Evolutionary conservation across 2,888 invertebrate species (phyloP).

Genomic region (Noctua pronuba): DNA sequence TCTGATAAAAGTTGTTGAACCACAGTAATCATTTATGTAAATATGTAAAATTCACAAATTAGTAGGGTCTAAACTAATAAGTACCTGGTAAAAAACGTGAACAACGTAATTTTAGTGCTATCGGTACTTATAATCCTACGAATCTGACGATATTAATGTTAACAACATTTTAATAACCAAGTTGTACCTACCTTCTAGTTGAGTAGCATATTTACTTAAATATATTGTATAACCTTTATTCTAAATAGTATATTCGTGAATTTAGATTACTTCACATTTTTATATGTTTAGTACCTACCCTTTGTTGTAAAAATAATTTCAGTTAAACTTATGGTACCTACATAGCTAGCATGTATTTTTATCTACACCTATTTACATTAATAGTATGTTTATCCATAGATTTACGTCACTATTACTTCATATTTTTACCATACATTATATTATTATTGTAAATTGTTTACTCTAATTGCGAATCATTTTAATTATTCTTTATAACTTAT

Average conservation of each 20-base stretch:
- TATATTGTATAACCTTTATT: conserved; percentile 59
- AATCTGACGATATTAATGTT: conserved; percentile 43
- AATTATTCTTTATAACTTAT: conserved; percentile 57
- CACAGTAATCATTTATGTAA: conserved; percentile 68
- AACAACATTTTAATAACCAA: conserved; percentile 57
- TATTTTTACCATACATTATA: conserved; percentile 53
- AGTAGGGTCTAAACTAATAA: conserved; percentile 64
- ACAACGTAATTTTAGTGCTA: conserved; percentile 50
- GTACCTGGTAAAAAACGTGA: conserved; percentile 61
- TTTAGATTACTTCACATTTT: conserved; percentile 56
- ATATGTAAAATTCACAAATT: conserved; percentile 75
- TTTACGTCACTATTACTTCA: conserved; percentile 71
- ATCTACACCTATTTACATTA: conserved; percentile 66
- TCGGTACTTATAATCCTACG: conserved; percentile 50
- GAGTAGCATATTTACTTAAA: conserved; percentile 71
- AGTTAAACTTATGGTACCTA: conserved; percentile 66
- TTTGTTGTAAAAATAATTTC: conserved; percentile 70
- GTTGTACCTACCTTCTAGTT: conserved; percentile 64
- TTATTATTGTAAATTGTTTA: conserved; percentile 65
- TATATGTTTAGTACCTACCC: conserved; percentile 66
- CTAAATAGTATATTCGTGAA: conserved; percentile 50
- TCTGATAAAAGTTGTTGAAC: conserved; percentile 17
- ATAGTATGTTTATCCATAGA: conserved; percentile 64
- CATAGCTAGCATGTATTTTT: conserved; percentile 68
- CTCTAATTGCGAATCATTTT: conserved; percentile 57